phyloP scores from a whole-genome alignment of 2,888 invertebrate genomes.

The Meteorus cinctellus region DNA sequence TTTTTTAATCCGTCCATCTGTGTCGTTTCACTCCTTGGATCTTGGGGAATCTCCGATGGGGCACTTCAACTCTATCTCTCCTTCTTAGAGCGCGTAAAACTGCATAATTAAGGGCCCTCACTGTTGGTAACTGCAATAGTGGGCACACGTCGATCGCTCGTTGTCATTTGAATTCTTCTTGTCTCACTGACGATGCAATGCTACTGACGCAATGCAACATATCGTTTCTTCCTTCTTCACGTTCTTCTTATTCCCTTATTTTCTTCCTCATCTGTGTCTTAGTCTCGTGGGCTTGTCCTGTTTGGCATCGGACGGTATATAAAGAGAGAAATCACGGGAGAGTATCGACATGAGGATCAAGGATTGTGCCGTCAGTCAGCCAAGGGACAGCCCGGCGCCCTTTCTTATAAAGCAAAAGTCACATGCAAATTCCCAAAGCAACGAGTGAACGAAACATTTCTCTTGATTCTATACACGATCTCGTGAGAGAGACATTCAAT shows the following conservation, averaged over 20 bases:
- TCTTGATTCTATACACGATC: not conserved
- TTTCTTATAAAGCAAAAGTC: conserved; percentile 58
- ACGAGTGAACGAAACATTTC: conserved; percentile 35
- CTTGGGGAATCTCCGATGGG: conserved; percentile 33
- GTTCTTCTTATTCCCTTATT: conserved; percentile 30
- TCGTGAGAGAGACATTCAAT: not conserved
- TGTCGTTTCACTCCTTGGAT: conserved; percentile 36
- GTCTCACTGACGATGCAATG: conserved; percentile 18
- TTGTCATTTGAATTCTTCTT: conserved; percentile 42
- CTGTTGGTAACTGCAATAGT: conserved; percentile 41
- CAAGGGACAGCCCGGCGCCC: conserved; percentile 40
- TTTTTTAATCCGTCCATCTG: conserved; percentile 39
- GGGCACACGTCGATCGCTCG: conserved; percentile 50
- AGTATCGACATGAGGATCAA: conserved; percentile 59
- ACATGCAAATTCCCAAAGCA: conserved; percentile 57
- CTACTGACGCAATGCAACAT: conserved; percentile 28
- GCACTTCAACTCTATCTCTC: conserved; percentile 37
- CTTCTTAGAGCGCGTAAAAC: conserved; percentile 61
- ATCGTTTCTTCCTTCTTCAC: conserved; percentile 15
- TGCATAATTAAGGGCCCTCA: conserved; percentile 68
- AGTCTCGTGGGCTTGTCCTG: conserved; percentile 39
- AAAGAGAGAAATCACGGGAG: conserved; percentile 19
- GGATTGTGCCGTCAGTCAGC: conserved; percentile 72
- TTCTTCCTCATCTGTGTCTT: conserved; percentile 26
- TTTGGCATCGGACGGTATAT: conserved; percentile 44